Evolutionary conservation across 1,140 invertebrate genomes (phyloP), one percentile per base, ranked within the genome.

Genomic region (Panagrolaimus sp.): DNA sequence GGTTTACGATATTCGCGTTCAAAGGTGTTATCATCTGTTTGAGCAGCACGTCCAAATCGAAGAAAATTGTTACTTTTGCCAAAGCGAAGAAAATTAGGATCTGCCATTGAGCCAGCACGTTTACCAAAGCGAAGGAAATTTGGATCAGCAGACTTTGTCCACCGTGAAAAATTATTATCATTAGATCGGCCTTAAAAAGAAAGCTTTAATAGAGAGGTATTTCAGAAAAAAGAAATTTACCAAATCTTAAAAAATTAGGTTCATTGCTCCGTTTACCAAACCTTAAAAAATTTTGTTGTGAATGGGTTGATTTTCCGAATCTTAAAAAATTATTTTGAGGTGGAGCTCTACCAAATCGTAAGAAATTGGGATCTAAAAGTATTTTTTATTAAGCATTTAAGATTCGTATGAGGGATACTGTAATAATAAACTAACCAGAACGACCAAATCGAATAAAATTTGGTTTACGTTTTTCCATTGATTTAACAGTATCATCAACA

Each of bases 401-500:
- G 7, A 38, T n/a, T n/a, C n/a, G n/a, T n/a, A n/a, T 4, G 31
- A 7, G 31, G 42, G 64, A 38, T 14, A 38, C 16, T 2, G 16
- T 13, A 43, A 3, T 67, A 25, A 8, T 5, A 16, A 47, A 23
- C 48, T 64, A 14, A 51, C 65, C 53, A 42, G 73, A 78, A 42
- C 77, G 46, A 43, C 77, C 77, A 61, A 69, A 78, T 68, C 77
- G 63, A 57, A 78, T 76, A 63, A 78, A 78, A 63, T 78, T 78
- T 9, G 77, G 77, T 53, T 79, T 79, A 63, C 77, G 66, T 63
- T 78, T 78, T 47, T 78, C 74, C 74, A 78, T 76, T n/a, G 51
- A 65, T 44, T 72, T 73, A 25, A 71, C 45, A 25, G 76, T 66
- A 14, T 68, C 73, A 11, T 75, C 70, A 63, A 67, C 63, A 63